These are phyloP conservation scores for Vultur gryphus DNA, from an alignment of 2,797 vertebrate genomes.

Conservation along the genomic window DNA sequence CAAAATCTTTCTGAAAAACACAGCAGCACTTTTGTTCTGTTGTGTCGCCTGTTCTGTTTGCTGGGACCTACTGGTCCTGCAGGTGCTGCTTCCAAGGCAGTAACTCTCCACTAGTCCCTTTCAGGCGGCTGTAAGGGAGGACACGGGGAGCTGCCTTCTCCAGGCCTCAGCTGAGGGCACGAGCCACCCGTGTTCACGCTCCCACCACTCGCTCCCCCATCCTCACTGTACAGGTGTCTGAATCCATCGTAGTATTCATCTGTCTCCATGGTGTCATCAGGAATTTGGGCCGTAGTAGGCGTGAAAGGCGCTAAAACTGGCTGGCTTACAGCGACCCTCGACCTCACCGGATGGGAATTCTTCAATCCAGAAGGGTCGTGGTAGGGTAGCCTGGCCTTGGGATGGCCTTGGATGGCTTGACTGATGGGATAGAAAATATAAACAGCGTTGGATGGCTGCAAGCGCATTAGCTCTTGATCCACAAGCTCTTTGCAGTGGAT, in stretches of 20 bases:
- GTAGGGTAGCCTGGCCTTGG: neutral
- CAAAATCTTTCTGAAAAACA: neutral
- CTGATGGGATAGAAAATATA: constrained; percentile 68
- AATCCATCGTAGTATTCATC: constrained; percentile 79
- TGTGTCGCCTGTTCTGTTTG: neutral
- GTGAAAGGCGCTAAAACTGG: neutral
- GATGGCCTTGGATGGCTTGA: neutral
- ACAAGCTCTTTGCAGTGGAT: constrained; percentile 78
- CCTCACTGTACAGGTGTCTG: constrained; percentile 66
- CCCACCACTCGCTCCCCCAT: neutral
- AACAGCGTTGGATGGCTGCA: constrained; percentile 68
- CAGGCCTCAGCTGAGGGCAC: neutral
- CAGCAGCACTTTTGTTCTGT: neutral
- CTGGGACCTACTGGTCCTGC: neutral
- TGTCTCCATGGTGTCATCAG: constrained; percentile 4
- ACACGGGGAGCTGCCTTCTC: constrained; percentile 56
- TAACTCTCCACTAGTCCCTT: neutral
- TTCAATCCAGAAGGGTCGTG: neutral
- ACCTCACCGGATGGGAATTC: neutral
- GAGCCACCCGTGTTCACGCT: neutral
- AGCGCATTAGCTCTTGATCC: constrained; percentile 70
- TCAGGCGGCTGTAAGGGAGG: constrained; percentile 70
- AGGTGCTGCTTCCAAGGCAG: neutral
- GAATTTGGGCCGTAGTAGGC: neutral
- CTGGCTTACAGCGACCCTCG: neutral